Percentiles rank a stretch among this genome's conserved stretches.
Conservation (phyloP, 1,140 invertebrate species). For the Andricus grossulariae region DNA sequence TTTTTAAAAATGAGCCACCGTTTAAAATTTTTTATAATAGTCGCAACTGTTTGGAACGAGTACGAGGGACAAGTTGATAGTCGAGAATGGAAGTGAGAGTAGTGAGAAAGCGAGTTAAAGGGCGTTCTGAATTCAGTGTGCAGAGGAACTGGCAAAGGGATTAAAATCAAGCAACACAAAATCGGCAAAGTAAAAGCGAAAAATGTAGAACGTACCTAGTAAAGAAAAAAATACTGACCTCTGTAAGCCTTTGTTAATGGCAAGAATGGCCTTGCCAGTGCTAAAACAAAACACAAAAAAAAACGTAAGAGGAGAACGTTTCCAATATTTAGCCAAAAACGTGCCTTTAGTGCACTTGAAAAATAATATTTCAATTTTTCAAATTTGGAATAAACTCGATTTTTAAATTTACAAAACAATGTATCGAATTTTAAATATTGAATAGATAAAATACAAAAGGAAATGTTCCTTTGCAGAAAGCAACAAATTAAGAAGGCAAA, state of each 20-base stretch:
- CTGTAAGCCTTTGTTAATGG: constrained; percentile 92
- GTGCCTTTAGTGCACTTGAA: constrained; percentile 39
- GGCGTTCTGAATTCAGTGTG: constrained; percentile 18
- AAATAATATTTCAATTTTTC: constrained; percentile 13
- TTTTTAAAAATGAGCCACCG: background rate
- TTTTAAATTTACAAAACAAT: constrained; percentile 7
- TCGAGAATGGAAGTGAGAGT: constrained; percentile 13
- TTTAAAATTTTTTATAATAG: background rate
- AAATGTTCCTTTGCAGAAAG: constrained; percentile 41
- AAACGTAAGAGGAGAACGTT: constrained; percentile 74
- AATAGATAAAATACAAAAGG: constrained; percentile 38
- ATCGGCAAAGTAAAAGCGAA: constrained; percentile 37
- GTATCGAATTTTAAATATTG: constrained; percentile 17
- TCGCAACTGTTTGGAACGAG: background rate
- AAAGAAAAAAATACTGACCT: constrained; percentile 82
- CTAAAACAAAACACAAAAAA: constrained; percentile 81
- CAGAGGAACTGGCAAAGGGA: background rate
- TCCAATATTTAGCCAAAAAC: constrained; percentile 48
- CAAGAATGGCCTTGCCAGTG: constrained; percentile 88
- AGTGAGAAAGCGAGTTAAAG: constrained; percentile 28
- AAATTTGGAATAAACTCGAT: background rate
- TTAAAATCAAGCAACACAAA: background rate
- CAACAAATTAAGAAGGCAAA: constrained; percentile 42
- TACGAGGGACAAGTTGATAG: constrained; percentile 22
- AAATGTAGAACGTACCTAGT: constrained; percentile 51